Evolutionary conservation across 2,888 invertebrate species (phyloP), one percentile per base, ranked within the genome.

Genomic region (Neria commutata): DNA sequence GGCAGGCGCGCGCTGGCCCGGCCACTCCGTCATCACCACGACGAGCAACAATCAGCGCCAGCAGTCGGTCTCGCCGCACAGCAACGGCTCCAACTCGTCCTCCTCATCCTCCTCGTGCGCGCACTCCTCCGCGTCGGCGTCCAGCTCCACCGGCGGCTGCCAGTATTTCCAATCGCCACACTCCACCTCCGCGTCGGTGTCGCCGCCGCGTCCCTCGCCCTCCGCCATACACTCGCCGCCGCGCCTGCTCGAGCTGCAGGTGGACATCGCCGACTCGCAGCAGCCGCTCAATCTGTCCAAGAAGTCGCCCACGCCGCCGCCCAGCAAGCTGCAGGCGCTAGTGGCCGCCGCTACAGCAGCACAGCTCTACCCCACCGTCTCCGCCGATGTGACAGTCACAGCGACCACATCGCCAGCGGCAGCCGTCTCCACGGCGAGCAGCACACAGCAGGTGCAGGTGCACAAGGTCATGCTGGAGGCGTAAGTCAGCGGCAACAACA

Each of bases 251-350:
- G 91, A 92, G 78, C 85, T 93, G 70, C 92, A 92, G 81, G 91
- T 92, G 71, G 91, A 91, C 76, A 91, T 91, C 69, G 91, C 91
- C 21, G 90, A 90, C 76, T 87, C 89, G 53, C 89, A 89, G 70
- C 91, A 91, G 79, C 95, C 95, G 56, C 84, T 95, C 68, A 95
- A 95, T 85, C 86, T 95, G 74, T 94, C 94, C 81, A 94, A 94
- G 82, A 91, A 91, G 79, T 89, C 90, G 66, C 90, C 90, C 70
- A 88, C 89, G 68, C 89, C 90, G 66, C 89, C 92, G 81, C 90
- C 92, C 76, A 77, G 73, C 56, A 79, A 80, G 55, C 55, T 80
- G 66, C 80, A 80, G 56, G 73, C 78, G 23, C 62, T 80, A 46
- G 77, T 80, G 34, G 77, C 78, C 0, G 77, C 78, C 2, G 77